These are phyloP conservation scores for Nephrotoma appendiculata DNA, from an alignment of 2,888 invertebrate genomes.

Conservation along the genomic window DNA sequence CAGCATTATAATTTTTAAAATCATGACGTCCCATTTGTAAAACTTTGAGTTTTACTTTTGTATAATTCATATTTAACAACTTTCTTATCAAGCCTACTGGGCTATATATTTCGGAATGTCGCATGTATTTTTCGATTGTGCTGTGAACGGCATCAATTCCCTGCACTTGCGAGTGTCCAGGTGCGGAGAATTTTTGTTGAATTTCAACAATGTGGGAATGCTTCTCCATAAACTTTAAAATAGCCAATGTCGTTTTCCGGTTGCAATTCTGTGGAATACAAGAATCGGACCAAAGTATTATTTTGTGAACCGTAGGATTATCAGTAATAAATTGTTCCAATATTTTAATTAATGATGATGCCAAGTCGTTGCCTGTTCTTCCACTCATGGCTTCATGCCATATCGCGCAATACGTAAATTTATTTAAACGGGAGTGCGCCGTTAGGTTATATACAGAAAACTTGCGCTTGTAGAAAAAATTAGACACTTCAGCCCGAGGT, in stretches of 20 bases:
- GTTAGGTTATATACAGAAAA: slow-evolving; percentile 11
- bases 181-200: background rate
- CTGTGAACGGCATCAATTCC: background rate
- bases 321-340: background rate
- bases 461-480: background rate
- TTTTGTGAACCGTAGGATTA: background rate
- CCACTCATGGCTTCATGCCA: slow-evolving; percentile 4
- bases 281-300: background rate
- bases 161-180: background rate
- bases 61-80: no score
- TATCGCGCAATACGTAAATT: slow-evolving; percentile 7
- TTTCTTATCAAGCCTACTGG: no score
- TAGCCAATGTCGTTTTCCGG: background rate
- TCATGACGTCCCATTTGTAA: background rate
- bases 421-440: slow-evolving; percentile 6
- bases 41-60: no score
- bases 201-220: background rate
- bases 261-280: slow-evolving; percentile 2
- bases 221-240: background rate
- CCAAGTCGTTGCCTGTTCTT: slow-evolving; percentile 1
- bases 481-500: slow-evolving; percentile 6
- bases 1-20: background rate
- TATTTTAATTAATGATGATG: background rate
- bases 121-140: background rate
- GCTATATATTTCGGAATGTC: no score